These are phyloP conservation scores for Pongo pygmaeus DNA, from an alignment of 2,113 vertebrate species.

Conservation along the genomic window DNA sequence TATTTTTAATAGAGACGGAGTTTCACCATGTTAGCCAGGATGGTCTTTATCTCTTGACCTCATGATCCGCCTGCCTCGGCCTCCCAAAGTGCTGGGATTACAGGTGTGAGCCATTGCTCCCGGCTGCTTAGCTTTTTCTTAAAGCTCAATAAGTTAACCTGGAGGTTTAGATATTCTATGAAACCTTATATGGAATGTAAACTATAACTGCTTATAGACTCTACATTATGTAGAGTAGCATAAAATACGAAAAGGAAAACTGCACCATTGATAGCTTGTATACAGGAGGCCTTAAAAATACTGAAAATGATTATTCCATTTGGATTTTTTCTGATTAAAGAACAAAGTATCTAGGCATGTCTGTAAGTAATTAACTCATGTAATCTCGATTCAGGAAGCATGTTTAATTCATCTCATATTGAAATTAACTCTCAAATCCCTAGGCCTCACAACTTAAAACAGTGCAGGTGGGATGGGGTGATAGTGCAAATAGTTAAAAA, in stretches of 20 bases:
- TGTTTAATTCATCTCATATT: conserved; percentile 23
- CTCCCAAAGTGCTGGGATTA: too few relatives aligned
- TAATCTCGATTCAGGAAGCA: conserved; percentile 11
- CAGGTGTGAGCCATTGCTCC: too few relatives aligned
- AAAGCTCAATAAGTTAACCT: neutral
- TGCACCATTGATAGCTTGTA: neutral
- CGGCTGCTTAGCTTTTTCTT: neutral
- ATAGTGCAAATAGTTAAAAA: neutral
- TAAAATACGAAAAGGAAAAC: conserved; percentile 24
- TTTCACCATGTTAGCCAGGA: too few relatives aligned
- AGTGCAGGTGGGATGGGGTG: neutral
- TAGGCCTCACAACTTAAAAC: conserved; percentile 5
- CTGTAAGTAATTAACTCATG: neutral
- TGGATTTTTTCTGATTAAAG: conserved; percentile 25
- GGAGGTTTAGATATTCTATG: neutral
- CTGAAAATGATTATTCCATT: neutral
- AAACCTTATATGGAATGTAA: neutral
- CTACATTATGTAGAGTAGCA: neutral
- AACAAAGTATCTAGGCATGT: neutral
- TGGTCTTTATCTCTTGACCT: too few relatives aligned
- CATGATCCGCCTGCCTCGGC: fast-evolving
- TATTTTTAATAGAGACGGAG: too few relatives aligned
- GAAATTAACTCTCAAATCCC: conserved; percentile 20
- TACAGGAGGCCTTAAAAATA: neutral
- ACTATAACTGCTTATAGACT: neutral